phyloP scores from a whole-genome alignment of 2,113 vertebrate genomes.

The Alectura lathami region DNA sequence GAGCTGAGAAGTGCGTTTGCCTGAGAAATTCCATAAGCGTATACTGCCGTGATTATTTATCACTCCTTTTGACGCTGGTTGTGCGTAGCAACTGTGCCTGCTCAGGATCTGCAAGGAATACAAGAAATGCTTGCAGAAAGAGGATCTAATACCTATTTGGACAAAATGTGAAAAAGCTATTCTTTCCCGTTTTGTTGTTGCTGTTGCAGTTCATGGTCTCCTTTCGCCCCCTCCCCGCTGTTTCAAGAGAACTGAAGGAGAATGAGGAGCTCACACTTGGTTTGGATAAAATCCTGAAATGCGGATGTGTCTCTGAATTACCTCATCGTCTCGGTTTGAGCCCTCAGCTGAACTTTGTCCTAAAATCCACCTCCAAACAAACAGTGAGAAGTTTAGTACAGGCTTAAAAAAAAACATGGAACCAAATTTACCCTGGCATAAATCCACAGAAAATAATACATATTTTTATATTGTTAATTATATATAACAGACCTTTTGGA shows the following conservation, averaged over 20 bases:
- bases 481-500: background rate
- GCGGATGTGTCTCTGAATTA: constrained; percentile 40
- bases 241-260: background rate
- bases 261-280: constrained; percentile 32
- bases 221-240: background rate
- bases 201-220: background rate
- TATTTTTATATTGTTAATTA: background rate
- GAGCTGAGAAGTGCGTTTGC: background rate
- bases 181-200: no score
- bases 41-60: background rate
- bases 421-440: background rate
- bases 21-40: background rate
- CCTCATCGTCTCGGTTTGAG: constrained; percentile 39
- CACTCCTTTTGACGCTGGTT: background rate
- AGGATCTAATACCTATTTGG: background rate
- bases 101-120: background rate
- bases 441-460: background rate
- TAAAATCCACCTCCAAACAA: background rate
- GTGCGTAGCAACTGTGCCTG: background rate
- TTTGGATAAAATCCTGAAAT: constrained; percentile 59
- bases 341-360: constrained; percentile 50
- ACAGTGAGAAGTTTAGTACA: background rate
- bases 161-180: background rate
- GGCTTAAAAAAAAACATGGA: background rate
- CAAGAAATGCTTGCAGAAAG: background rate